A percentile compares a stretch with the other conserved stretches of the same genome.
phyloP scores from a whole-genome alignment of 1,140 invertebrate genomes.

The Achroia grisella region DNA sequence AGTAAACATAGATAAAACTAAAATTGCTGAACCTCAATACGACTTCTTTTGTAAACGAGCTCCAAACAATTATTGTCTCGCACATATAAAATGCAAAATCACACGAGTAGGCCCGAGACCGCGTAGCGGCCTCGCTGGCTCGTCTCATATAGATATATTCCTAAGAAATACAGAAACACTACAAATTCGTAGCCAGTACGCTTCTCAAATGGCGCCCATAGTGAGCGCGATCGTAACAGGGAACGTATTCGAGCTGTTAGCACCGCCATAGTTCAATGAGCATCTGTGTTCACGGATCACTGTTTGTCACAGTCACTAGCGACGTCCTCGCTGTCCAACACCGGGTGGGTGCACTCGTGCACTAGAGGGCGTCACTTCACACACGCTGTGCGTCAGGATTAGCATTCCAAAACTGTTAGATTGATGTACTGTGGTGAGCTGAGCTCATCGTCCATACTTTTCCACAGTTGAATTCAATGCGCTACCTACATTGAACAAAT shows the following conservation, averaged over 20 bases:
- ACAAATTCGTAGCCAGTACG: conserved; percentile 16
- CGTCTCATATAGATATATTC: conserved; percentile 18
- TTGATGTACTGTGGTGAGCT: conserved; percentile 50
- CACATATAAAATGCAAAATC: conserved; percentile 51
- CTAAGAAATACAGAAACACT: conserved; percentile 24
- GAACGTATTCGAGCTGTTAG: conserved; percentile 12
- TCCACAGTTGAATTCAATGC: conserved; percentile 41
- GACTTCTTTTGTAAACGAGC: conserved; percentile 17
- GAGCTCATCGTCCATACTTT: conserved; percentile 49
- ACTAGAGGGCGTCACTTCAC: conserved; percentile 34
- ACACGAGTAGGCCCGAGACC: conserved; percentile 21
- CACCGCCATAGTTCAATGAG: conserved; percentile 18
- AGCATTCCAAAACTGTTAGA: conserved; percentile 59
- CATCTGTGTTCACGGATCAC: conserved; percentile 9
- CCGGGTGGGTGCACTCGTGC: conserved; percentile 20
- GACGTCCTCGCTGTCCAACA: conserved; percentile 18
- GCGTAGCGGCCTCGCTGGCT: conserved; percentile 11
- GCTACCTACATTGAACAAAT: conserved; percentile 22
- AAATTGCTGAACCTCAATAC: conserved; percentile 16
- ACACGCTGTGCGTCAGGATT: conserved; percentile 43
- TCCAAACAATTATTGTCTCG: conserved; percentile 64
- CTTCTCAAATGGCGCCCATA: conserved; percentile 12
- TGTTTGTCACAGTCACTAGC: conserved; percentile 10
- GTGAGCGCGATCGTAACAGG: conserved; percentile 2
- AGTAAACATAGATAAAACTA: conserved; percentile 24